Evolutionary conservation across 2,797 vertebrate genomes (phyloP).

Genomic region (Nannoperca australis): DNA sequence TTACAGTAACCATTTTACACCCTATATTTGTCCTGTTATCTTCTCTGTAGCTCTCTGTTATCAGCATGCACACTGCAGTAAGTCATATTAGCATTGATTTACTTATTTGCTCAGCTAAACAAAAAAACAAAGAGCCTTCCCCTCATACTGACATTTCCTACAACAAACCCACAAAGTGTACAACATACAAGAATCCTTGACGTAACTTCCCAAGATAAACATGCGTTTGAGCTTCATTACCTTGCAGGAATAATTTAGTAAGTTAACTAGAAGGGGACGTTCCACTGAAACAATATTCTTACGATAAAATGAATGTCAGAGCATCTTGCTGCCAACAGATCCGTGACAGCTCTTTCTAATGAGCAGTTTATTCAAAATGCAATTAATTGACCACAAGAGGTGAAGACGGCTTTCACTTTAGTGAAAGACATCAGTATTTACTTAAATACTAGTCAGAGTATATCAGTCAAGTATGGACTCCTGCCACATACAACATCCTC

Average conservation of each 20-base stretch:
- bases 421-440: conserved; percentile 48
- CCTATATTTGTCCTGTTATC: conserved; percentile 39
- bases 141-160: neutral
- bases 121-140: conserved; percentile 30
- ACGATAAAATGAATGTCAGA: conserved; percentile 61
- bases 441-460: conserved; percentile 36
- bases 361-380: conserved; percentile 58
- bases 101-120: conserved; percentile 44
- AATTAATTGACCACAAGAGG: conserved; percentile 60
- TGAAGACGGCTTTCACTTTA: conserved; percentile 41
- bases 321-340: conserved; percentile 51
- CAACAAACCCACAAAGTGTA: neutral
- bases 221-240: conserved; percentile 36
- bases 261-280: conserved; percentile 47
- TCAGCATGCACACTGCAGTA: conserved; percentile 22
- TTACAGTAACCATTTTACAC: conserved; percentile 48
- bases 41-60: conserved; percentile 30
- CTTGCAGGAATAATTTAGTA: conserved; percentile 33
- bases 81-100: conserved; percentile 32
- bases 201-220: conserved; percentile 8
- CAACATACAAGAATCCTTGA: conserved; percentile 13
- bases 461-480: conserved; percentile 26
- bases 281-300: conserved; percentile 59
- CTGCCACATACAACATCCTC: conserved; percentile 19
- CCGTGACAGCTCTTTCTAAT: conserved; percentile 58